Evolutionary conservation across 2,113 vertebrate species (phyloP), one percentile per base, ranked within the genome.

Genomic region (Psittacula cyanocephala): DNA sequence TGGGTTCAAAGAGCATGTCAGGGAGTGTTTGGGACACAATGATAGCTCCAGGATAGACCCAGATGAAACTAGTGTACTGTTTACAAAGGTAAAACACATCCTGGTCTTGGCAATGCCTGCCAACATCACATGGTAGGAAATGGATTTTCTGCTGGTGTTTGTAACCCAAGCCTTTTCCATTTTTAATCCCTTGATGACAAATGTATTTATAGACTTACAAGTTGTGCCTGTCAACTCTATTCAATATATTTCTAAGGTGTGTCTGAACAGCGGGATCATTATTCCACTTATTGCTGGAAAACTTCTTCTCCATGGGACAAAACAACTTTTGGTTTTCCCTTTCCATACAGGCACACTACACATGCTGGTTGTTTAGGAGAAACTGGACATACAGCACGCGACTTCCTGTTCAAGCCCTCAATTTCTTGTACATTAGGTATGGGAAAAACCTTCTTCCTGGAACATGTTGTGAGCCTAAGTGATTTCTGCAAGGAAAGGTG

Each of bases 141-240:
- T 7, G n/a, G 67, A 41, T 69, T 93, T 82, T 72, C 44, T 89
- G 75, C 62, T 35, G 67, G 13, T 10, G 7, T 3, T 65, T 46
- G 44, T 33, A 91, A 91, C 39, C 41, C 55, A 88, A 94, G 10
- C 15, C 55, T 31, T 82, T 88, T 4, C 82, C 53, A 41, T 28
- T 83, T 64, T 23, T 90, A 94, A 93, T 93, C 82, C 46, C 82
- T 23, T 7, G 81, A 85, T 89, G 94, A 93, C 59, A 93, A 95
- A 90, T 59, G 17, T 20, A 46, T 93, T 86, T 88, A 68, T 88
- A 17, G 82, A 8, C 29, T 35, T 83, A 85, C 75, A 75, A 23
- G 60, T 55, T 53, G 24, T 44, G 39, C 57, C 78, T 82, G 67
- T 91, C 92, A 91, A 41, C 85, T 82, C 46, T 72, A 37, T 81